Evolutionary conservation across 2,888 invertebrate genomes (phyloP), one percentile per base, ranked within the genome.

Genomic region (Conomelus anceps): DNA sequence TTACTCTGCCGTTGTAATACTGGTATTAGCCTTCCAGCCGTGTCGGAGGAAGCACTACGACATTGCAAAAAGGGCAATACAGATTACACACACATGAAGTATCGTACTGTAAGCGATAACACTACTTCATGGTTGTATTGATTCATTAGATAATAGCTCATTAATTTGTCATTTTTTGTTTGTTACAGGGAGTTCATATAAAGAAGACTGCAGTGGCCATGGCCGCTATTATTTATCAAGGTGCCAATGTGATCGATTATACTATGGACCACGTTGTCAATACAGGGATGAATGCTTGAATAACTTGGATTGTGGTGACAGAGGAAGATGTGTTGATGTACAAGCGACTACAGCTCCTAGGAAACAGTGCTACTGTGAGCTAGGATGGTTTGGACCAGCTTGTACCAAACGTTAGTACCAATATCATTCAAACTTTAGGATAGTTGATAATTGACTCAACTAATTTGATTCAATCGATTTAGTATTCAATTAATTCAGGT

Each of bases 291-390:
- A 99, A 93, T 99, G 99, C 92, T 94, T 95, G 11, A 96, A 95
- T 88, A 96, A 98, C 93, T 95, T 94, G 17, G 98, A 99, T 93
- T 99, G 99, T 92, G 97, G 98, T 0, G 94, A 95, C 90, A 95
- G 97, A 89, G 99, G 99, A 88, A 96, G 96, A 92, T 99, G 99
- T 93, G 94, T 98, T 22, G 96, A 98, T 92, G 94, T 97, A 22
- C 95, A 96, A 90, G 96, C 98, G 1, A 97, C 97, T 0, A 96
- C 97, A 24, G 94, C 97, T 11, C 98, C 98, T 0, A 95, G 95
- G 84, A 96, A 95, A 91, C 97, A 97, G 92, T 99, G 99, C 93
- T 99, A 97, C 93, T 99, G 99, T 92, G 96, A 97, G 90, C 94
- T 96, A 89, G 99, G 99, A 22, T 98, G 97, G 95, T 97, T 96